Conservation (phyloP, 2,113 vertebrate genomes). For the Colaptes auratus region DNA sequence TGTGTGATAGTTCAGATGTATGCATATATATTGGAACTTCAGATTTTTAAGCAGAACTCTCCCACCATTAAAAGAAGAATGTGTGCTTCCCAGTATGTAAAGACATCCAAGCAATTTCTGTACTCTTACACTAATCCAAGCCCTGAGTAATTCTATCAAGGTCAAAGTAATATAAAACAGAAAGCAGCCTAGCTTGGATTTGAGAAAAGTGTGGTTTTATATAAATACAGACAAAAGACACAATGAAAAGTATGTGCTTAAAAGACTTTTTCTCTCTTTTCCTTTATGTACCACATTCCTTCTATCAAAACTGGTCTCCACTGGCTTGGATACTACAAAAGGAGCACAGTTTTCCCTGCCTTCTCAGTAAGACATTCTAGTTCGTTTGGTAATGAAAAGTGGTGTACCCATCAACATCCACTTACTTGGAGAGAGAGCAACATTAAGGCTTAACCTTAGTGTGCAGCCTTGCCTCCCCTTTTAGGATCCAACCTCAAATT, state of each 20-base stretch:
- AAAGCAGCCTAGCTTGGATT: conserved; percentile 10
- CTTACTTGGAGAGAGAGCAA: neutral
- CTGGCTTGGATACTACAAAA: neutral
- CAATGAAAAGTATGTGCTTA: neutral
- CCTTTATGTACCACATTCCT: neutral
- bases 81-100: conserved; percentile 34
- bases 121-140: conserved; percentile 33
- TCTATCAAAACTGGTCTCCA: neutral
- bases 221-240: neutral
- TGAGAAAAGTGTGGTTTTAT: neutral
- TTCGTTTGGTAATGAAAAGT: neutral
- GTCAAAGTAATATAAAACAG: conserved; percentile 44
- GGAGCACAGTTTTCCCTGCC: neutral
- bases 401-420: neutral
- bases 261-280: neutral
- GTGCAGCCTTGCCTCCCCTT: neutral
- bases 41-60: conserved; percentile 67
- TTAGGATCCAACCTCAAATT: neutral
- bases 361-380: neutral
- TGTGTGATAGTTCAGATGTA: conserved; percentile 36
- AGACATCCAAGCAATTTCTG: conserved; percentile 38
- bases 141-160: conserved; percentile 30
- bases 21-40: conserved; percentile 69
- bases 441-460: neutral
- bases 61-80: conserved; percentile 35